Evolutionary conservation across 2,888 invertebrate species (phyloP), one percentile per base, ranked within the genome.

Genomic region (Eumerus sabulonum): DNA sequence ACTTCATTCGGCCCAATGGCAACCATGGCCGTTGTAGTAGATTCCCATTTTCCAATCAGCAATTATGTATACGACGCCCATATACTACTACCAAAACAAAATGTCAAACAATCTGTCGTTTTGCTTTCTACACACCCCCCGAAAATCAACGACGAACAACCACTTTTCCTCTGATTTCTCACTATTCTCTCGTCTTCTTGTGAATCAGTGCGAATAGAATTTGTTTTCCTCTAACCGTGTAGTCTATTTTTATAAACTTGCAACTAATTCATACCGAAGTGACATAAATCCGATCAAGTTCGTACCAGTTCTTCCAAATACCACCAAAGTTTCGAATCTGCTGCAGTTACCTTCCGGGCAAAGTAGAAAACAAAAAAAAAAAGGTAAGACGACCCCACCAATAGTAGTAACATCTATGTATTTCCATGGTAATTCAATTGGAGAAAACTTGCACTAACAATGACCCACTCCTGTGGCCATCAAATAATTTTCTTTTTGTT

Each of bases 181-280:
- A 70, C 63, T 70, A 40, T 63, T 71, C 66, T 76, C 38, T 13
- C 64, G 59, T 71, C 76, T 70, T 76, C 76, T 66, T 44, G 72
- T 77, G 76, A 77, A 67, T 77, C 76, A 72, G 76, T 77, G 72
- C 72, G 66, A 77, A 54, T 36, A 50, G 57, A 48, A 67, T 42
- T 72, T 66, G 60, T 71, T 72, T 60, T 63, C 53, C 42, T n/a
- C n/a, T 47, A 56, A 44, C 19, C 18, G 4, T 47, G 4, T 47
- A 14, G 40, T 59, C 38, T 19, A 53, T 42, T 50, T 66, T 63
- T 48, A 64, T 48, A 18, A 13, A n/a, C 38, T 64, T 76, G 72
- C 45, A 60, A 66, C 66, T 40, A 62, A 60, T 40, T 66, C 48
- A 44, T 38, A 17, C 9, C 54, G 27, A 9, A 44, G 18, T 40